Conservation (phyloP, 2,797 vertebrate genomes). For the Chloroceryle inda region DNA sequence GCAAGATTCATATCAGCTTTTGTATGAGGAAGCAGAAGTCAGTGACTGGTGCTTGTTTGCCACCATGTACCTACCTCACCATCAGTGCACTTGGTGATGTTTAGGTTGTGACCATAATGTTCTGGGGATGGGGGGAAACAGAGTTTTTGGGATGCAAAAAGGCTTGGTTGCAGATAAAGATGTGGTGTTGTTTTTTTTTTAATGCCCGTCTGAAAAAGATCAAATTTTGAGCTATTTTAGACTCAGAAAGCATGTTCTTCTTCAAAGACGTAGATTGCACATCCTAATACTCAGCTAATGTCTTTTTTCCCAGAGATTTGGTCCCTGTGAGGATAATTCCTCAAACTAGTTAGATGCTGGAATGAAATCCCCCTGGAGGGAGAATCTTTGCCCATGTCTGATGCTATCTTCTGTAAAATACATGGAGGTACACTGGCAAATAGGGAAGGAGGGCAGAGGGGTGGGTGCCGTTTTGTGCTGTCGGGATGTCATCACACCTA, state of each 20-base stretch:
- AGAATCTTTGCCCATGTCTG: background rate
- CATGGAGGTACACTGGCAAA: background rate
- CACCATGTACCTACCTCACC: background rate
- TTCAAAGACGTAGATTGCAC: background rate
- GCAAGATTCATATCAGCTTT: background rate
- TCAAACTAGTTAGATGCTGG: background rate
- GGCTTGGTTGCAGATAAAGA: background rate
- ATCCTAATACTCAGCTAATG: background rate
- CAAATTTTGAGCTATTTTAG: background rate
- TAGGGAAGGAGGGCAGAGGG: background rate
- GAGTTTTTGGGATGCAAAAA: background rate
- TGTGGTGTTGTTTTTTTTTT: background rate
- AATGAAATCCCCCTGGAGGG: background rate
- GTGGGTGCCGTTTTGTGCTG: background rate
- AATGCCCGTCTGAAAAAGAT: background rate
- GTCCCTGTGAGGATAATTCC: background rate
- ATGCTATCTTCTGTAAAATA: background rate
- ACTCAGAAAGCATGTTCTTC: background rate
- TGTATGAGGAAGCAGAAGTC: constrained; percentile 19
- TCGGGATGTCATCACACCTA: background rate
- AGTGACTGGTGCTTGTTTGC: background rate
- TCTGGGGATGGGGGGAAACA: background rate
- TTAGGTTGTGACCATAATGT: background rate
- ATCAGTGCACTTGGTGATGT: background rate
- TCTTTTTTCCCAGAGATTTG: background rate